Conservation (phyloP, 2,113 vertebrate genomes). For the Hylia prasina region DNA sequence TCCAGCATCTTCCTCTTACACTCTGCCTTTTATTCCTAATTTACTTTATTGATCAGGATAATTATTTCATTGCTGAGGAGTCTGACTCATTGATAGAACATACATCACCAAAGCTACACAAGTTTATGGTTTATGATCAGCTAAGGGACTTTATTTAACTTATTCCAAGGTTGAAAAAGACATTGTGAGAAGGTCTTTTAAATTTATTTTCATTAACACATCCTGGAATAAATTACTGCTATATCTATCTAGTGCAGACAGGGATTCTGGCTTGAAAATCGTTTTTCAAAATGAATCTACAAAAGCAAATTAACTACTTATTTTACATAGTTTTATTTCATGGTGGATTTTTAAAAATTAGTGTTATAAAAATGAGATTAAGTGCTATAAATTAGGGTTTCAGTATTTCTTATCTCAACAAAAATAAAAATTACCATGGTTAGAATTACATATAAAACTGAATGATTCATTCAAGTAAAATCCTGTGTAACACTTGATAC, state of each 20-base stretch:
- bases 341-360: background rate
- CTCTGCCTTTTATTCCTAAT: background rate
- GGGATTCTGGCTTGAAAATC: slow-evolving; percentile 27
- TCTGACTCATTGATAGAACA: slow-evolving; percentile 32
- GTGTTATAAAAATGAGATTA: background rate
- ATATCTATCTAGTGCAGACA: slow-evolving; percentile 29
- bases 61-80: slow-evolving; percentile 10
- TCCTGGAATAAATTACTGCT: slow-evolving; percentile 45
- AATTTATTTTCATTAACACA: slow-evolving; percentile 61
- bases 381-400: background rate
- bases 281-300: slow-evolving; percentile 19
- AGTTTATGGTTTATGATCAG: slow-evolving; percentile 23
- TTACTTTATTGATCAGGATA: slow-evolving; percentile 45
- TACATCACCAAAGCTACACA: slow-evolving; percentile 3
- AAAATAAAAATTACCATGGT: background rate
- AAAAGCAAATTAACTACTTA: slow-evolving; percentile 31
- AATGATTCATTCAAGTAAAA: background rate
- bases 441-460: background rate
- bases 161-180: slow-evolving; percentile 57
- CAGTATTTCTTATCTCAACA: background rate
- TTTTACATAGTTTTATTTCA: slow-evolving; percentile 29
- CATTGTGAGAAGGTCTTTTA: slow-evolving; percentile 31
- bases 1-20: background rate
- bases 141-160: slow-evolving; percentile 42
- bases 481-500: background rate